Conservation (phyloP, 2,113 vertebrate species). For the Rissa tridactyla region DNA sequence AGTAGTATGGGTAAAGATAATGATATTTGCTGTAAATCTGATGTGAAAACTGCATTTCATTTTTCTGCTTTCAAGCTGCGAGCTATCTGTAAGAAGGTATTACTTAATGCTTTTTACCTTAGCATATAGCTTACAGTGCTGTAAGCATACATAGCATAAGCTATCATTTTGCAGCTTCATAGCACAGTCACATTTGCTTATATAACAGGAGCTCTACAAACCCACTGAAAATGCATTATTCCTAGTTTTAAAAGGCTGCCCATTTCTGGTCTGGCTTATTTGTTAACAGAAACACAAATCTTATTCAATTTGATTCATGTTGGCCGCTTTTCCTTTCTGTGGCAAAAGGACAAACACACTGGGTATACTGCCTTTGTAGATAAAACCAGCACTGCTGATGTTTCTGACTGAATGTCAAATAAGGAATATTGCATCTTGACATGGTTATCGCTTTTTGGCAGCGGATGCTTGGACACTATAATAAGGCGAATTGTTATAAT, state of each 20-base stretch:
- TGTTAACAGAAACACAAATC: conserved; percentile 28
- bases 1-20: conserved; percentile 38
- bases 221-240: conserved; percentile 73
- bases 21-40: conserved; percentile 71
- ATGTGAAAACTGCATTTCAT: conserved; percentile 96
- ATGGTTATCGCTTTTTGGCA: conserved; percentile 63
- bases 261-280: conserved; percentile 25
- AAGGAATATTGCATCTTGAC: conserved; percentile 74
- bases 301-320: background rate
- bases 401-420: conserved; percentile 54
- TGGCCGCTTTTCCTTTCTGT: conserved; percentile 15
- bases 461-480: conserved; percentile 77
- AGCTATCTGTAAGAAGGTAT: conserved; percentile 99
- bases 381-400: conserved; percentile 9
- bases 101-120: conserved; percentile 81
- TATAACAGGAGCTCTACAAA: conserved; percentile 65
- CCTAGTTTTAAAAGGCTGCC: conserved; percentile 48
- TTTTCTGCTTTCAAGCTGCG: conserved; percentile 99
- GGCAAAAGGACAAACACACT: conserved; percentile 16
- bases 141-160: conserved; percentile 66
- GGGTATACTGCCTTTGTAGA: background rate
- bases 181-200: conserved; percentile 73
- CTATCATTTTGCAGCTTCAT: conserved; percentile 66
- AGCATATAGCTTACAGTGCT: conserved; percentile 75
- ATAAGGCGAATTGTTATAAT: conserved; percentile 74